Percentiles rank a stretch among this genome's conserved stretches.
These are phyloP conservation scores for Dasypogon diadema DNA, from an alignment of 2,888 invertebrate species.

Conservation along the genomic window DNA sequence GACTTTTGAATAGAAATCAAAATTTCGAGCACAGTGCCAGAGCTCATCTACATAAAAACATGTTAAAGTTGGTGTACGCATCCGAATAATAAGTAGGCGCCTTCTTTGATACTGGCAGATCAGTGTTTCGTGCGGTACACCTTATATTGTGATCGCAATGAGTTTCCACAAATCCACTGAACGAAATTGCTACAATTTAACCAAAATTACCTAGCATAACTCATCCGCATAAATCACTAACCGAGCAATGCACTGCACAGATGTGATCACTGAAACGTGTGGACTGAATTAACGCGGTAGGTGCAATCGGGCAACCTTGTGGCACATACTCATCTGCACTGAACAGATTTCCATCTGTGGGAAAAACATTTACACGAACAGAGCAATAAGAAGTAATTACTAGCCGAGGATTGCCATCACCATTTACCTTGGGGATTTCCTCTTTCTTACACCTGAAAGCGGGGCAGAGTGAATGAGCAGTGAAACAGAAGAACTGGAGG, in stretches of 20 bases:
- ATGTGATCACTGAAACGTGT: conserved; percentile 26
- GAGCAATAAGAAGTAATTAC: conserved; percentile 41
- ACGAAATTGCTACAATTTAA: conserved; percentile 12
- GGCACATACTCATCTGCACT: neutral
- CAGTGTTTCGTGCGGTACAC: neutral
- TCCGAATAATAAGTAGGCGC: conserved; percentile 55
- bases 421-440: conserved; percentile 45
- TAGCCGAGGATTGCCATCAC: neutral
- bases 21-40: conserved; percentile 30
- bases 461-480: neutral
- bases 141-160: neutral
- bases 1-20: conserved; percentile 40
- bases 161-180: conserved; percentile 28
- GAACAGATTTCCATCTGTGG: neutral
- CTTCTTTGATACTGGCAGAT: conserved; percentile 44
- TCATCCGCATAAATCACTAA: conserved; percentile 5
- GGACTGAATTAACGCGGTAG: conserved; percentile 15
- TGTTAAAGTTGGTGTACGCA: conserved; percentile 45
- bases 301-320: neutral
- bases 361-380: conserved; percentile 27
- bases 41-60: conserved; percentile 52
- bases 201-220: neutral
- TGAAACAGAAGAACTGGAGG: conserved; percentile 14
- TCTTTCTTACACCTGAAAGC: conserved; percentile 30
- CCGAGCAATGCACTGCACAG: neutral